Evolutionary conservation across 35 echinoderm and acorn worm species (phyloP), one percentile per base, ranked within the genome.

Genomic region (Hemicentrotus pulcherrimus): DNA sequence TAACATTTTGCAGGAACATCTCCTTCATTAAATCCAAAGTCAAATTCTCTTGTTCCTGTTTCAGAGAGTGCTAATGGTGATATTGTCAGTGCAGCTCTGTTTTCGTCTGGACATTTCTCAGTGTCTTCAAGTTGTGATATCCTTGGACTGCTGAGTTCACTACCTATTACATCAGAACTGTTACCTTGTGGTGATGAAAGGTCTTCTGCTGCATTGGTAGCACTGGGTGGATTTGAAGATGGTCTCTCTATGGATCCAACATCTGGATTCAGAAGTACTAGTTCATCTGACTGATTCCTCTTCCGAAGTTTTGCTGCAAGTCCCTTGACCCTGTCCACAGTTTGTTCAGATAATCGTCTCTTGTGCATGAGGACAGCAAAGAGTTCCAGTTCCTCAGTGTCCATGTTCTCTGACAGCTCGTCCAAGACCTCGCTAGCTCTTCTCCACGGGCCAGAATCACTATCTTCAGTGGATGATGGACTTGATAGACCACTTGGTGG

Each of bases 281-380:
- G 88, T n/a, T 93, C 91, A 93, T 93, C 47, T 31, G 13, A 32
- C 46, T 58, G n/a, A 58, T 93, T 93, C 16, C 91, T 58, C 91
- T 58, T 93, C 32, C 48, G 91, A 58, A 93, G 91, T 58, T 93
- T 93, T 93, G 46, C 91, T 15, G 91, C 91, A 28, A 93, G 91
- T 93, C 30, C 91, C 28, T 93, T 93, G 47, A 93, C 91, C 48
- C 91, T 93, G 11, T 93, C 91, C 13, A 93, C 91, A 93, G 91
- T 93, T 93, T 93, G 91, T 31, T 93, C 47, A 48, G 91, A 93
- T 31, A 93, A 31, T 18, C 91, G 46, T n/a, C 91, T 47, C n/a
- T 93, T 93, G 11, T 93, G 45, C 91, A 93, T 93, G 47, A 93
- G 91, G 18, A 58, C 48, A 50, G 91, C 91, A 93, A 93, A 93